Conservation (phyloP, 2,797 vertebrate species). For the Podargus strigoides region DNA sequence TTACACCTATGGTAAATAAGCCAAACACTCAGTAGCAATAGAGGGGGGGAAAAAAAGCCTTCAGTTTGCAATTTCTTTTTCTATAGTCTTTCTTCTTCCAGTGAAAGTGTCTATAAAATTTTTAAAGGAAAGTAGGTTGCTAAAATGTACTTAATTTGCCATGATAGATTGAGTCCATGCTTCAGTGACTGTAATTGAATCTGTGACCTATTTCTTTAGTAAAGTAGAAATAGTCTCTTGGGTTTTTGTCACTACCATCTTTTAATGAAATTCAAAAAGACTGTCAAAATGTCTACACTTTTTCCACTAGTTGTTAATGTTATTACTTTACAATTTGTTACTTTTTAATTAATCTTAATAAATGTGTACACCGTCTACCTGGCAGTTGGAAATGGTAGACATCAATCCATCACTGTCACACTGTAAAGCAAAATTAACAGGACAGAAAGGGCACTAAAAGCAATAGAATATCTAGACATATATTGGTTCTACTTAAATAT, state of each 20-base stretch:
- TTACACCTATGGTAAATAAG: slow-evolving; percentile 71
- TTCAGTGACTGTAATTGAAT: slow-evolving; percentile 99
- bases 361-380: slow-evolving; percentile 74
- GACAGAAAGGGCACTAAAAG: slow-evolving; percentile 50
- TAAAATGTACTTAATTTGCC: slow-evolving; percentile 99
- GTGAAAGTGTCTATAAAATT: slow-evolving; percentile 99
- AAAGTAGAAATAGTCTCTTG: slow-evolving; percentile 97
- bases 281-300: slow-evolving; percentile 90
- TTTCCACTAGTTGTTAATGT: slow-evolving; percentile 87
- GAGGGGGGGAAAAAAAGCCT: neutral
- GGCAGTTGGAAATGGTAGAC: slow-evolving; percentile 65
- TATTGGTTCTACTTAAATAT: slow-evolving; percentile 59
- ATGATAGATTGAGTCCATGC: slow-evolving; percentile 99
- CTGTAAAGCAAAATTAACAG: slow-evolving; percentile 61
- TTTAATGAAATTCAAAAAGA: slow-evolving; percentile 97
- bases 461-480: slow-evolving; percentile 18
- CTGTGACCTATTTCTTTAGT: slow-evolving; percentile 99
- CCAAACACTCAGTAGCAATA: slow-evolving; percentile 56
- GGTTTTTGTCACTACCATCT: slow-evolving; percentile 95
- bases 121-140: slow-evolving; percentile 99
- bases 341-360: slow-evolving; percentile 86
- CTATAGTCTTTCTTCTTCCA: slow-evolving; percentile 89
- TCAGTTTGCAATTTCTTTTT: slow-evolving; percentile 82
- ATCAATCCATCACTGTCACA: slow-evolving; percentile 63
- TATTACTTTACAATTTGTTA: slow-evolving; percentile 82